Evolutionary conservation across 2,797 vertebrate genomes (phyloP).

Genomic region (Poeciliopsis turneri): DNA sequence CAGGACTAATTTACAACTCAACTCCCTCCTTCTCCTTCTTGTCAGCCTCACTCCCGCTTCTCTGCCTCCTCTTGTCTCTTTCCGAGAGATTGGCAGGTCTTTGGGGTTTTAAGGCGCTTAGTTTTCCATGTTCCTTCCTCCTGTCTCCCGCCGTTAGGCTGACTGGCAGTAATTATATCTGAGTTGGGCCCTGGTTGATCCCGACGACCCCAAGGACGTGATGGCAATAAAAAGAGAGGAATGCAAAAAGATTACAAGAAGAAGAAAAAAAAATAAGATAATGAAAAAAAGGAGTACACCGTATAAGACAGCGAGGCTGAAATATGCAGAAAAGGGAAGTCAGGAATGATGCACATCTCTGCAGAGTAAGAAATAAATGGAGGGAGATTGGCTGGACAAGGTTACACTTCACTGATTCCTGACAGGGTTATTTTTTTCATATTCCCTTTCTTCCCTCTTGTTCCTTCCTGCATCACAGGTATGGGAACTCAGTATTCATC

Average conservation of each 20-base stretch:
- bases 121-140: conserved; percentile 59
- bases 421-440: conserved; percentile 47
- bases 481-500: conserved; percentile 37
- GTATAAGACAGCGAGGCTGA: conserved; percentile 27
- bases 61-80: conserved; percentile 45
- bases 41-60: conserved; percentile 32
- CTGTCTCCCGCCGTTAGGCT: conserved; percentile 60
- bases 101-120: conserved; percentile 62
- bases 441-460: conserved; percentile 40
- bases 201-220: conserved; percentile 54
- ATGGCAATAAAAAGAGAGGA: conserved; percentile 42
- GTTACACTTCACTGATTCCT: conserved; percentile 60
- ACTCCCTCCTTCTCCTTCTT: conserved; percentile 25
- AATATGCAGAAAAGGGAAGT: conserved; percentile 32
- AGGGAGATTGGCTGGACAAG: conserved; percentile 32
- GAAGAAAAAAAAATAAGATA: neutral
- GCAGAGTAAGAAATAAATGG: neutral
- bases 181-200: conserved; percentile 53
- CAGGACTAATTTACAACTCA: conserved; percentile 46
- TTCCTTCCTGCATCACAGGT: conserved; percentile 45
- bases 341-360: conserved; percentile 11
- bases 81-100: conserved; percentile 65
- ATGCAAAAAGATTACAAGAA: conserved; percentile 11
- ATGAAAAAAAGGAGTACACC: conserved; percentile 24
- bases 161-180: conserved; percentile 78